phyloP scores from a whole-genome alignment of 1,140 invertebrate species.

The Heliconius hermathena region DNA sequence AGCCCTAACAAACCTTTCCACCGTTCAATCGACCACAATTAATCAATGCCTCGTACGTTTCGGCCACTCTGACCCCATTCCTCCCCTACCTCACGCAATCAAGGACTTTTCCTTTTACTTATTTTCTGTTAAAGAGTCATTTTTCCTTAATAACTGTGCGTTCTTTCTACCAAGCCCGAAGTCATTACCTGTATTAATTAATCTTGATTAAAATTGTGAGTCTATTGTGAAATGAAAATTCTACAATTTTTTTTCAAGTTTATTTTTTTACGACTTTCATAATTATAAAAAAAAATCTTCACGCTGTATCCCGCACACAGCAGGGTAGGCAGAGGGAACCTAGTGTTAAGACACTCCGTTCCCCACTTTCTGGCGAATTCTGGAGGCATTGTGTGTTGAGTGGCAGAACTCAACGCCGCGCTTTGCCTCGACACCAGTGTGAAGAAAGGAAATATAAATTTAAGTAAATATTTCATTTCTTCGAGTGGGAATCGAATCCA shows the following conservation, averaged over 20 bases:
- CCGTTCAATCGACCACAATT: slow-evolving; percentile 27
- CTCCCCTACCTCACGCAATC: slow-evolving; percentile 31
- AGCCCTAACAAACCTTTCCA: not conserved
- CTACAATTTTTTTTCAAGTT: not conserved
- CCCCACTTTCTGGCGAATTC: too few species aligned
- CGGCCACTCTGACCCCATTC: slow-evolving; percentile 22
- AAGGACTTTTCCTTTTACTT: slow-evolving; percentile 28
- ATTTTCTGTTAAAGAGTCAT: slow-evolving; percentile 24
- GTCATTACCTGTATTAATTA: slow-evolving; percentile 22
- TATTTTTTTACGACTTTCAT: not conserved
- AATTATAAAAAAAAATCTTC: not conserved
- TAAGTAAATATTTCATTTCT: too few species aligned
- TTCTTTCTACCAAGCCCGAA: slow-evolving; percentile 15
- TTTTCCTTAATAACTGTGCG: slow-evolving; percentile 27
- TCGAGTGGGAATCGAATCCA: too few species aligned
- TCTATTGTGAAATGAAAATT: not conserved
- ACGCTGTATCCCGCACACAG: too few species aligned
- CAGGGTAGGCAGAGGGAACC: too few species aligned
- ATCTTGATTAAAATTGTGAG: slow-evolving; percentile 8
- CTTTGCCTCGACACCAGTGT: too few species aligned
- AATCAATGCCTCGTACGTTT: slow-evolving; percentile 29
- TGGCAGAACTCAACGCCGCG: too few species aligned
- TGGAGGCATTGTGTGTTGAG: too few species aligned
- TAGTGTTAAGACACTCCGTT: too few species aligned
- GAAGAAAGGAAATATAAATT: too few species aligned